Evolutionary conservation across 2,113 vertebrate genomes (phyloP).

Genomic region (Nansenia antarctica): DNA sequence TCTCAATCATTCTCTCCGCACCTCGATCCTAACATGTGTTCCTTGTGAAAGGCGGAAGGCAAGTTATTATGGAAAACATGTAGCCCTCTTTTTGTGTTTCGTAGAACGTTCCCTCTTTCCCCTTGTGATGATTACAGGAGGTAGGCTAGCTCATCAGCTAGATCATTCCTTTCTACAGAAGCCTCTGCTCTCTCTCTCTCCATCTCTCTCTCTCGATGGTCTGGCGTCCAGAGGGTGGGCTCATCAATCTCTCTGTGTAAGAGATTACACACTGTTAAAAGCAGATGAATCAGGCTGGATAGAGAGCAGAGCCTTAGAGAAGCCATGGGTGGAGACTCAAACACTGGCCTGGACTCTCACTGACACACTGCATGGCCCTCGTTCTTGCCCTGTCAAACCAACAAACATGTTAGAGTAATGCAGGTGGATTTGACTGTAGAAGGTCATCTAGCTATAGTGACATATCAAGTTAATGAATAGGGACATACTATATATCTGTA

Average conservation of each 20-base stretch:
- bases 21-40: not conserved
- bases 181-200: conserved; percentile 39
- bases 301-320: conserved; percentile 42
- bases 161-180: conserved; percentile 29
- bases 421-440: too few species aligned
- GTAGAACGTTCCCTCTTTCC: not conserved
- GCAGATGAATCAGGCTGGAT: conserved; percentile 49
- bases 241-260: conserved; percentile 52
- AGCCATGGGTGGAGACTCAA: conserved; percentile 36
- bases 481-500: too few species aligned
- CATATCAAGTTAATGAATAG: not conserved
- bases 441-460: too few species aligned
- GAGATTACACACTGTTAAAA: conserved; percentile 63
- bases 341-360: conserved; percentile 33
- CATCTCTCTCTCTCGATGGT: conserved; percentile 34
- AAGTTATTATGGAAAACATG: not conserved
- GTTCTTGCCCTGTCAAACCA: conserved; percentile 23
- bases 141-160: too few species aligned
- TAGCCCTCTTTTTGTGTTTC: not conserved
- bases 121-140: conserved; percentile 8
- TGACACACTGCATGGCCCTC: conserved; percentile 51
- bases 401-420: conserved; percentile 13
- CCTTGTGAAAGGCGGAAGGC: not conserved
- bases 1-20: not conserved
- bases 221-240: conserved; percentile 6